phyloP scores from a whole-genome alignment of 2,888 invertebrate genomes.

The Tipula lateralis region DNA sequence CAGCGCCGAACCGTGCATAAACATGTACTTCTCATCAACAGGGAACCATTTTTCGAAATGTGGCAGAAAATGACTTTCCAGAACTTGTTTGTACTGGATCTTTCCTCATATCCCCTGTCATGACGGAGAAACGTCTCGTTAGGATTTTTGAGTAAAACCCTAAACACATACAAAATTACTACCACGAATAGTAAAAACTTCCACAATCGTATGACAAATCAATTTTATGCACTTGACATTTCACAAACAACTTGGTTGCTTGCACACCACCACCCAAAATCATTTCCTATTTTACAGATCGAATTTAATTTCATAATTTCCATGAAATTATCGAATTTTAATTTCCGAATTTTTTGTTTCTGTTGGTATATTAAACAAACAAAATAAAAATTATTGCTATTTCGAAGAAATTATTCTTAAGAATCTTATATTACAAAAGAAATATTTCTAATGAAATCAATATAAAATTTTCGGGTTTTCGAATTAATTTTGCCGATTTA shows the following conservation, averaged over 20 bases:
- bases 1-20: too few relatives aligned
- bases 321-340: not conserved
- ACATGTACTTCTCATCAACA: too few relatives aligned
- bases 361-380: not conserved
- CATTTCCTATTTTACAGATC: not conserved
- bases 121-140: too few relatives aligned
- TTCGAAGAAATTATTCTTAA: not conserved
- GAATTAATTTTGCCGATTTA: not conserved
- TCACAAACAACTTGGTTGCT: not conserved
- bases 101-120: too few relatives aligned
- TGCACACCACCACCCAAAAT: not conserved
- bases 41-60: too few relatives aligned
- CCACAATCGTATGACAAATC: not conserved
- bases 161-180: too few relatives aligned
- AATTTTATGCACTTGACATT: not conserved
- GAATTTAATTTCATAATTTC: conserved; percentile 1
- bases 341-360: not conserved
- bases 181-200: not conserved
- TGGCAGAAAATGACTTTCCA: too few relatives aligned
- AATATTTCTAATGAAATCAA: not conserved
- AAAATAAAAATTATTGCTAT: not conserved
- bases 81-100: too few relatives aligned
- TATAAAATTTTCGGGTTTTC: not conserved
- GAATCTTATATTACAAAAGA: not conserved
- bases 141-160: too few relatives aligned